Base-by-base conservation (phyloP, 2,113 vertebrate species). In the Burhinus bistriatus region DNA sequence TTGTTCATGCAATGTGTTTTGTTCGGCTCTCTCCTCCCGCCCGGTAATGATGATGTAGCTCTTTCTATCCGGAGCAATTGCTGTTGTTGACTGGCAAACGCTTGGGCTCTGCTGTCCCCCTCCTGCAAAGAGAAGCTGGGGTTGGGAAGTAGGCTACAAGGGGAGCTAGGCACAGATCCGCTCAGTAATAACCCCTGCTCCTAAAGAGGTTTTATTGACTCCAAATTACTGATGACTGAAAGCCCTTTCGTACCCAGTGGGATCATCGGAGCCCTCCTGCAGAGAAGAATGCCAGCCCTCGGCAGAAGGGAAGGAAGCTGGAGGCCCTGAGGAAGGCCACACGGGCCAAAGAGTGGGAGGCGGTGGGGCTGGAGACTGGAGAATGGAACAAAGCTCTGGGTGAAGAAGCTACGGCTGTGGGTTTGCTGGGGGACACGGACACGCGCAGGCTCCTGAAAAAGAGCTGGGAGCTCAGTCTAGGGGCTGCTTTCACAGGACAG, bases 1-100 rank as follows among this genome's bases (percentile, higher is more conserved):
- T 77, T 87, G 78, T 87, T 94, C 66, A 65, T 69, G 65, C 83
- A 80, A 40, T 72, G 91, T 88, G 66, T 89, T 96, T 92, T 83
- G 78, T 88, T 90, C 87, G 73, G 73, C 38, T 80, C 81, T 76
- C 70, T 89, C 70, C 83, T 91, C 70, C 42, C 71, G 83, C 68
- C 49, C 32, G 79, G 68, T 96, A 90, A 92, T 90, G 93, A 91
- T 73, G 91, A 93, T 90, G 66, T 76, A 88, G 66, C 78, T 91
- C 65, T 87, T 95, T 94, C 83, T 90, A 89, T 97, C 71, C 78
- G 77, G 86, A 94, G 95, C 88, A 90, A 94, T 81, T 78, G 92
- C 88, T 51, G 51, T 36, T 90, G 59, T 72, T 87, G 29, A 30
- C 71, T 77, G 77, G 90, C 89, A 95, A 95, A 71, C 9, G 44